These are phyloP conservation scores for Cordylochernes scorpioides DNA, from an alignment of 2,888 invertebrate genomes.

Conservation along the genomic window DNA sequence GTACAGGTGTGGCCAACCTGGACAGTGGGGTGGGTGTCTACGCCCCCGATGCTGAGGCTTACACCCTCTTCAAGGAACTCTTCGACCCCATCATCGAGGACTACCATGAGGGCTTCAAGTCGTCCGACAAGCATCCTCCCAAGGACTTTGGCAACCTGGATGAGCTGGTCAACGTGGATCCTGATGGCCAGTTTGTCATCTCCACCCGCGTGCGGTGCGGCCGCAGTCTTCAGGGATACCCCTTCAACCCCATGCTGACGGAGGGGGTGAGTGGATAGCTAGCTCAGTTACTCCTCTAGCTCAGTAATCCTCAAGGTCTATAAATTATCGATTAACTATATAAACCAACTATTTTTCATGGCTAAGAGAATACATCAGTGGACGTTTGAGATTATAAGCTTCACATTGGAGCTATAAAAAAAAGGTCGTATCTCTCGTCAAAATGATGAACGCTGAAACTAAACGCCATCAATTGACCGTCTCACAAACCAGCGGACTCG, in stretches of 20 bases:
- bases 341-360: no score
- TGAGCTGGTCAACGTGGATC: constrained; percentile 71
- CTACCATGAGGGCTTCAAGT: constrained; percentile 84
- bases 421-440: no score
- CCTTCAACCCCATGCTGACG: constrained; percentile 88
- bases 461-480: no score
- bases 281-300: background rate
- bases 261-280: constrained; percentile 32
- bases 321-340: no score
- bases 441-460: no score
- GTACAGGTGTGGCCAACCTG: constrained; percentile 60
- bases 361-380: no score
- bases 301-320: no score
- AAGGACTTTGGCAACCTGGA: constrained; percentile 79
- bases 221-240: constrained; percentile 58
- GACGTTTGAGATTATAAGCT: no score
- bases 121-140: constrained; percentile 72
- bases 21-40: constrained; percentile 93
- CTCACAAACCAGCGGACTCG: no score
- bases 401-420: no score
- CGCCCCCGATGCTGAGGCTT: constrained; percentile 85
- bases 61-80: constrained; percentile 64
- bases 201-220: constrained; percentile 90
- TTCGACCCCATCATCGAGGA: constrained; percentile 96
- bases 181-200: constrained; percentile 47